phyloP scores from a whole-genome alignment of 2,797 vertebrate species.

The Lemur catta region DNA sequence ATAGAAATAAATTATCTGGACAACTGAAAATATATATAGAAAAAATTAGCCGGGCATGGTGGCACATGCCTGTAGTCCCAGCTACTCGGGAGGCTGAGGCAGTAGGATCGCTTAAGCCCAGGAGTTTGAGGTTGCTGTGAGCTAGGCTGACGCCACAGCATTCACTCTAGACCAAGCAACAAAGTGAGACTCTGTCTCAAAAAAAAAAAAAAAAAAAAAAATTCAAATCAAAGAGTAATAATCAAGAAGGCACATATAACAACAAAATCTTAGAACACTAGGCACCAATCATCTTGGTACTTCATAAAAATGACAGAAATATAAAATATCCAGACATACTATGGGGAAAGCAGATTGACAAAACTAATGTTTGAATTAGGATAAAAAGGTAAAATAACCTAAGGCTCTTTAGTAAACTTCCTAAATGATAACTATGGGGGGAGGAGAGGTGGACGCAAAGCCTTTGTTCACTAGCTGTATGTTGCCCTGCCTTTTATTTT shows the following conservation, averaged over 20 bases:
- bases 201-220: too few relatives aligned
- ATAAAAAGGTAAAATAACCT: neutral
- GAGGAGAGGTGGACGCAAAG: neutral
- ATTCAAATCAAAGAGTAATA: neutral
- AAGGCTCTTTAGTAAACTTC: constrained; percentile 30
- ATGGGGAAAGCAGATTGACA: neutral
- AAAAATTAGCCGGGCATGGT: too few relatives aligned
- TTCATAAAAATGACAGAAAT: constrained; percentile 43
- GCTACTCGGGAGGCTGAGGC: too few relatives aligned
- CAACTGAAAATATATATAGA: too few relatives aligned
- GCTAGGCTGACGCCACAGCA: too few relatives aligned
- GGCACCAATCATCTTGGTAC: neutral
- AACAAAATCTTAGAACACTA: constrained; percentile 23
- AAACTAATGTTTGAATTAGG: neutral
- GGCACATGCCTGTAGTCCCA: too few relatives aligned
- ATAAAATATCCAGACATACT: neutral
- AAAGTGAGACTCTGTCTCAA: too few relatives aligned
- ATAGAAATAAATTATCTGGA: too few relatives aligned
- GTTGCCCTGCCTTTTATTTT: neutral
- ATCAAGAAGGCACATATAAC: neutral
- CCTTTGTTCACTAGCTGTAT: neutral
- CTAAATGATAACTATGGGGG: neutral
- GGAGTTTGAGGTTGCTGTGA: too few relatives aligned
- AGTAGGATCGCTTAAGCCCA: too few relatives aligned
- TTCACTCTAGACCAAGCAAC: too few relatives aligned